Conservation (phyloP, 2,797 vertebrate genomes). For the Cuculus canorus region DNA sequence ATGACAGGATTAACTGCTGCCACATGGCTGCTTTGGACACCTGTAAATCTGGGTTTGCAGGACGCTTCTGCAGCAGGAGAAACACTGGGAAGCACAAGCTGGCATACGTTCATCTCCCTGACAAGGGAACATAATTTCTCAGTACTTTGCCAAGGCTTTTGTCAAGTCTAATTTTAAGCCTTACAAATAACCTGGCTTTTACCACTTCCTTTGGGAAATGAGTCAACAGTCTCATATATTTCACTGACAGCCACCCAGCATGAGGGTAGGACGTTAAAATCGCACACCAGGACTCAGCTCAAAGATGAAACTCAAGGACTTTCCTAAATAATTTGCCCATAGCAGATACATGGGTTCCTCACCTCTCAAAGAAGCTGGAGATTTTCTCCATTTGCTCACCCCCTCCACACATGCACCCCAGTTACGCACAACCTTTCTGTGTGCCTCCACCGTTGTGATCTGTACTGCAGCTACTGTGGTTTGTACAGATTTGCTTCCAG, state of each 20-base stretch:
- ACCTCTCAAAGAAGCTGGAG: neutral
- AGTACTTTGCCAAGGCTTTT: slow-evolving; percentile 29
- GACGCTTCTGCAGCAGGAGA: neutral
- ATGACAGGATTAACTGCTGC: neutral
- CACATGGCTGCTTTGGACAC: neutral
- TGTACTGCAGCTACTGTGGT: neutral
- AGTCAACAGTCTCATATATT: neutral
- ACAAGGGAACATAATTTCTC: neutral
- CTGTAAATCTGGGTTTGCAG: neutral
- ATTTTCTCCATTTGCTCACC: neutral
- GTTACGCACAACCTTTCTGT: neutral
- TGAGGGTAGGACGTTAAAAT: neutral
- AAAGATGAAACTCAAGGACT: neutral
- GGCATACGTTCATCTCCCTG: neutral
- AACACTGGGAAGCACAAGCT: neutral
- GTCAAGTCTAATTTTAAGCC: slow-evolving; percentile 46
- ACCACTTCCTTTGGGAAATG: slow-evolving; percentile 5
- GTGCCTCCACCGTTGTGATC: accelerated
- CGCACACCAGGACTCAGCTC: neutral
- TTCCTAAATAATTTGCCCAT: neutral
- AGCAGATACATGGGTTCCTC: neutral
- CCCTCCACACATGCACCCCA: neutral
- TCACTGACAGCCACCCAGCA: neutral
- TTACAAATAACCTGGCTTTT: slow-evolving; percentile 38
- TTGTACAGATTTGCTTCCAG: neutral